Evolutionary conservation across 2,797 vertebrate species (phyloP).

Genomic region (Myotis myotis): DNA sequence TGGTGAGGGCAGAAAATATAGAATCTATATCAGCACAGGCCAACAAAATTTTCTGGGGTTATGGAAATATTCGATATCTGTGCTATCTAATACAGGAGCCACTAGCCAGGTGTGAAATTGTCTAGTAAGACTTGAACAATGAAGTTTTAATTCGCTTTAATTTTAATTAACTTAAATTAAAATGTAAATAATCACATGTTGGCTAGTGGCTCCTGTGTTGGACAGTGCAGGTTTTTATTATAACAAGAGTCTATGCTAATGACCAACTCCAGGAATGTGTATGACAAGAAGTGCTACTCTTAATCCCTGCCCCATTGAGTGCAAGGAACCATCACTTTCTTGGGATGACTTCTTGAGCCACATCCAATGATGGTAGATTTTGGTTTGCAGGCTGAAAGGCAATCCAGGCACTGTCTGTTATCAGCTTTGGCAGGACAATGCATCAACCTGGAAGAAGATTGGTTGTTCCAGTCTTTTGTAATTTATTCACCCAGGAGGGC

Average conservation of each 20-base stretch:
- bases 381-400: not conserved
- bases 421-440: not conserved
- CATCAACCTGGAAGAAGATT: not conserved
- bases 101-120: not conserved
- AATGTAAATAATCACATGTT: not conserved
- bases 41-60: not conserved
- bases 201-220: not conserved
- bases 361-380: not conserved
- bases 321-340: not conserved
- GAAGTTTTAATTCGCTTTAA: not conserved
- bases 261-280: not conserved
- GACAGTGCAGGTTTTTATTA: not conserved
- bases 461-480: not conserved
- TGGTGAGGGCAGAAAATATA: not conserved
- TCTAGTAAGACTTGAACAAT: not conserved
- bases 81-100: not conserved
- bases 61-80: not conserved
- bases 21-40: not conserved
- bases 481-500: not conserved
- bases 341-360: not conserved
- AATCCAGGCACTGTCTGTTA: not conserved
- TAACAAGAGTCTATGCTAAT: not conserved
- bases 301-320: not conserved
- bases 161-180: constrained; percentile 7
- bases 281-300: not conserved